phyloP scores from a whole-genome alignment of 2,113 vertebrate genomes.

The Dryoscopus gambensis region DNA sequence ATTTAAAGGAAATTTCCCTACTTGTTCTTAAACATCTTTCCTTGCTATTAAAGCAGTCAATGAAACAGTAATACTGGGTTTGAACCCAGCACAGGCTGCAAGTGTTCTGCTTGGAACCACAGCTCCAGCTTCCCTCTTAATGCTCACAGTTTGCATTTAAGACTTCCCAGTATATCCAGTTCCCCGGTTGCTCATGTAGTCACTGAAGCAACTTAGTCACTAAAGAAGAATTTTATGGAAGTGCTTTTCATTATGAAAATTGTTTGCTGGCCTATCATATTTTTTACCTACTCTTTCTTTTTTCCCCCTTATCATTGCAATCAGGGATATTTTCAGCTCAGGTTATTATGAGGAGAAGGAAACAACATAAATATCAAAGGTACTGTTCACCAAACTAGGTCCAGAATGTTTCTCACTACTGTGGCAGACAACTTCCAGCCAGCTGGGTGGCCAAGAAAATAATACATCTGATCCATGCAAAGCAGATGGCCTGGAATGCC shows the following conservation, averaged over 20 bases:
- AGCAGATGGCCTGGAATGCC: conserved; percentile 38
- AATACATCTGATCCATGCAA: conserved; percentile 47
- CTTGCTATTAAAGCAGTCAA: neutral
- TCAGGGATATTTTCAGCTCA: neutral
- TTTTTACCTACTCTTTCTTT: neutral
- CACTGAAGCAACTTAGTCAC: neutral
- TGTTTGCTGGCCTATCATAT: neutral
- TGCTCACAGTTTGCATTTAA: neutral
- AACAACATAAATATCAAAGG: neutral
- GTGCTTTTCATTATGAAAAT: neutral
- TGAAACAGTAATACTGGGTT: neutral
- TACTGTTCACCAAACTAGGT: neutral
- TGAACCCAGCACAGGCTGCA: neutral
- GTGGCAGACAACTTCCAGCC: neutral
- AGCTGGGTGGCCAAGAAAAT: conserved; percentile 38
- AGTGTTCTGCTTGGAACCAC: neutral
- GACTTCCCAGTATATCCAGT: neutral
- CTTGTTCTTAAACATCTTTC: neutral
- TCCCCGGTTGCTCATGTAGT: neutral
- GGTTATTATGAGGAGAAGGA: neutral
- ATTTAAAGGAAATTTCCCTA: neutral
- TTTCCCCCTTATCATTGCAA: neutral
- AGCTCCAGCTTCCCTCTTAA: neutral
- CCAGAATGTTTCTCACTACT: neutral
- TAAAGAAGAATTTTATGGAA: neutral